These are phyloP conservation scores for Microcebus ravelobensis DNA, from an alignment of 2,113 vertebrate species.

Conservation along the genomic window DNA sequence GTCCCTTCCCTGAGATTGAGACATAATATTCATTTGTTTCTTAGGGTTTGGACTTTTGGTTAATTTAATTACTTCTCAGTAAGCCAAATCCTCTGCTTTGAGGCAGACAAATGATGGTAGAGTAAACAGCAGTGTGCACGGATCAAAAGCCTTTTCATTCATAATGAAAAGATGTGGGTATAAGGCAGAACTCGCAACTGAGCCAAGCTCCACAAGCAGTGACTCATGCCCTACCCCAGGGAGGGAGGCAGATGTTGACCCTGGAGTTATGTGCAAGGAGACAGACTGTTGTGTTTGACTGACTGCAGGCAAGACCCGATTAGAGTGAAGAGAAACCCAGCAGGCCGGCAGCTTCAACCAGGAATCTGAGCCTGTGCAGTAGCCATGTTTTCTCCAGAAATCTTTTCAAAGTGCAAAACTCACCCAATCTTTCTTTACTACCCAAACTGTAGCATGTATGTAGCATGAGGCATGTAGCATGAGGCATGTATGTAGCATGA, in stretches of 20 bases:
- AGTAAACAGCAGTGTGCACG: neutral
- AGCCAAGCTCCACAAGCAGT: constrained; percentile 31
- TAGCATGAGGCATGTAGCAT: neutral
- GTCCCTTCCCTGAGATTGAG: constrained; percentile 13
- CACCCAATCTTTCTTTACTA: neutral
- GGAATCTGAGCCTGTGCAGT: neutral
- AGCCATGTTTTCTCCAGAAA: neutral
- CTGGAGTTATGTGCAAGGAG: neutral
- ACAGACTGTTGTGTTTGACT: neutral
- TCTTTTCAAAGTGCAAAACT: neutral
- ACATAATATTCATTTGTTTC: constrained; percentile 39
- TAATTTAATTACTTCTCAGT: constrained; percentile 54
- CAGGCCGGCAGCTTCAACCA: neutral
- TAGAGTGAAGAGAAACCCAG: neutral
- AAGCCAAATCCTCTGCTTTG: constrained; percentile 35
- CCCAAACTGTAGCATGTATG: neutral
- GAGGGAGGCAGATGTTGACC: neutral
- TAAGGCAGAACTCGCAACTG: neutral
- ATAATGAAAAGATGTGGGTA: constrained; percentile 15
- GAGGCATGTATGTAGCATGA: neutral
- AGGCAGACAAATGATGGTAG: neutral
- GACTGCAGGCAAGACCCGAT: neutral
- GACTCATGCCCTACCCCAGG: neutral
- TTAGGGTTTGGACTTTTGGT: neutral
- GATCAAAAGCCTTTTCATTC: constrained; percentile 57